These are phyloP conservation scores for Sturmia bella DNA, from an alignment of 2,888 invertebrate species.

Conservation along the genomic window DNA sequence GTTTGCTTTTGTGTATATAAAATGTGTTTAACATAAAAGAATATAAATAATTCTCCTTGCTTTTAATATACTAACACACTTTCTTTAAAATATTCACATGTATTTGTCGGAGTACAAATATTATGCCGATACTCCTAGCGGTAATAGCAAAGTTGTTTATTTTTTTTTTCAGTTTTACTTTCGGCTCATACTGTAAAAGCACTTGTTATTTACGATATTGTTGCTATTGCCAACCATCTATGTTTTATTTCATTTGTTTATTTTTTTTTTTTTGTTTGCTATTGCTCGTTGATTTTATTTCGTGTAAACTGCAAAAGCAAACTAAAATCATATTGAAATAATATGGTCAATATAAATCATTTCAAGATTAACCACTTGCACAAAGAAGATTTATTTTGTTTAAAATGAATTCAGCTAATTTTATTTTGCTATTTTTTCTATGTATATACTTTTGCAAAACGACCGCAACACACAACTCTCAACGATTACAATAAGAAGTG, in stretches of 20 bases:
- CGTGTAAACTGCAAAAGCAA: conserved; percentile 10
- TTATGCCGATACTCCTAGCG: too few relatives aligned
- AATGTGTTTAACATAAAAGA: too few relatives aligned
- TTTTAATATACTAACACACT: too few relatives aligned
- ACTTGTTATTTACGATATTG: conserved; percentile 18
- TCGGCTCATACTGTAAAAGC: conserved; percentile 6
- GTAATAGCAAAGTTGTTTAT: too few relatives aligned
- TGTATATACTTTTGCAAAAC: conserved; percentile 36
- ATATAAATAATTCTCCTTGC: too few relatives aligned
- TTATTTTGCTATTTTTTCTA: conserved; percentile 30
- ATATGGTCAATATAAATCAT: conserved; percentile 76
- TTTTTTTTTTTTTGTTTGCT: conserved; percentile 33
- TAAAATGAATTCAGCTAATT: conserved; percentile 62
- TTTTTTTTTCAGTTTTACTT: background rate
- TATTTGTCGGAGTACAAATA: too few relatives aligned
- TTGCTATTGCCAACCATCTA: conserved; percentile 36
- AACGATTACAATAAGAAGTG: conserved; percentile 54
- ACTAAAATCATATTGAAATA: conserved; percentile 64
- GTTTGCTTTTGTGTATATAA: too few relatives aligned
- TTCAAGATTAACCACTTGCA: conserved; percentile 78
- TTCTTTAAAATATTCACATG: too few relatives aligned
- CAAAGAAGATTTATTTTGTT: conserved; percentile 68
- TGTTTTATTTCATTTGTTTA: too few relatives aligned
- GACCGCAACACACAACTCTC: conserved; percentile 23
- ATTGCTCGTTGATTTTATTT: conserved; percentile 60